Evolutionary conservation across 2,888 invertebrate genomes (phyloP), one percentile per base, ranked within the genome.

Genomic region (Metallyticus violacea): DNA sequence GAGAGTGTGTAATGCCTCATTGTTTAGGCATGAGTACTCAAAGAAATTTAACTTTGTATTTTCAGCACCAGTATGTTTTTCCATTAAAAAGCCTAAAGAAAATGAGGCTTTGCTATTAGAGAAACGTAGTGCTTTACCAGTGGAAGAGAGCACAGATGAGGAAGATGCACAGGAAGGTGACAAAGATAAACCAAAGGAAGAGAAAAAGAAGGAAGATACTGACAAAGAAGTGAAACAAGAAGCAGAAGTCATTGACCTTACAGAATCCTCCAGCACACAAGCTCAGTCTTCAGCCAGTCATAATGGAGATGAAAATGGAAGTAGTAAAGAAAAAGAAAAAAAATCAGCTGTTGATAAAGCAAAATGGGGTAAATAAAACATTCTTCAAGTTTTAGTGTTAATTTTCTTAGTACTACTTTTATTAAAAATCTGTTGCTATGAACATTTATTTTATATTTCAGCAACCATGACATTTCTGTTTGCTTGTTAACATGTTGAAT

Each of bases 11-110:
- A n/a, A n/a, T n/a, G n/a, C n/a, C n/a, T n/a, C n/a, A n/a, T n/a
- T n/a, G n/a, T n/a, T n/a, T n/a, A 83, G 89, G 91, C 89, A 92
- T 92, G 86, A 89, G n/a, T n/a, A 91, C 3, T 91, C 91, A 0
- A 25, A 76, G 79, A n/a, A 88, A 88, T 86, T 88, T 88, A 27
- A 62, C 1, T 25, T 26, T 3, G 62, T 15, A 7, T 26, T 91
- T 90, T 3, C 91, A 95, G 96, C 94, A 9, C 95, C 97, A 0
- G 97, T 97, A 0, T 96, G 96, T 87, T 97, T 97, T 91, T 97
- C 97, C 0, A 97, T 97, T 79, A 96, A 96, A 90, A 97, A 97
- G 90, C 93, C 95, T 0, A 97, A 97, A 90, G 97, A 96, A 87
- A 94, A 95, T 0, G 94, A 95, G 82, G 92, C 93, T 0, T 92